Conservation (phyloP, 2,888 invertebrate species). For the Allolobophora icterica region DNA sequence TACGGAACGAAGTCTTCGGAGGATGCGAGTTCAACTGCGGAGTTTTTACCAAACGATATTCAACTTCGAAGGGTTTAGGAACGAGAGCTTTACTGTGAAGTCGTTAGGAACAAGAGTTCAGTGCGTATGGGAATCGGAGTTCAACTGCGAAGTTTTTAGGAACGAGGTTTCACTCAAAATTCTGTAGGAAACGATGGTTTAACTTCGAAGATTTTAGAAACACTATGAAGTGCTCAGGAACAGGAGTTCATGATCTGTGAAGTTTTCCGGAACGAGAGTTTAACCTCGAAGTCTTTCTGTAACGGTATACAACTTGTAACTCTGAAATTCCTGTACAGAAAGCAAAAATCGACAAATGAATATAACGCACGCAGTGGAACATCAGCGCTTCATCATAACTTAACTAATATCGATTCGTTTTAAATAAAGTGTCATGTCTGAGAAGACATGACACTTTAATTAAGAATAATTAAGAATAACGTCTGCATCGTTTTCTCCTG, state of each 20-base stretch:
- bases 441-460: slow-evolving; percentile 14
- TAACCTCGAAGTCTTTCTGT: not conserved
- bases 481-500: not conserved
- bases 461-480: slow-evolving; percentile 1
- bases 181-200: too few species aligned
- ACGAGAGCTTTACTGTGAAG: too few species aligned
- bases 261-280: too few species aligned
- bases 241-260: too few species aligned
- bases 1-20: not conserved
- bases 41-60: not conserved
- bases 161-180: too few species aligned
- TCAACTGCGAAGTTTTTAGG: too few species aligned
- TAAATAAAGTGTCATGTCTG: not conserved
- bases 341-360: not conserved
- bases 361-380: not conserved
- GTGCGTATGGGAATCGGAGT: too few species aligned
- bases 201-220: too few species aligned
- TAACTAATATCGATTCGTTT: not conserved
- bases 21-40: not conserved
- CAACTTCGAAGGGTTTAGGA: too few species aligned
- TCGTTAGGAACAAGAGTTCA: too few species aligned
- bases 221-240: not conserved
- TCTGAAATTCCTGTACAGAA: not conserved
- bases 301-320: not conserved
- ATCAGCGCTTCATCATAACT: not conserved